Percentiles rank a stretch among this genome's conserved stretches.
phyloP scores from a whole-genome alignment of 2,888 invertebrate species.

The Limulus polyphemus region DNA sequence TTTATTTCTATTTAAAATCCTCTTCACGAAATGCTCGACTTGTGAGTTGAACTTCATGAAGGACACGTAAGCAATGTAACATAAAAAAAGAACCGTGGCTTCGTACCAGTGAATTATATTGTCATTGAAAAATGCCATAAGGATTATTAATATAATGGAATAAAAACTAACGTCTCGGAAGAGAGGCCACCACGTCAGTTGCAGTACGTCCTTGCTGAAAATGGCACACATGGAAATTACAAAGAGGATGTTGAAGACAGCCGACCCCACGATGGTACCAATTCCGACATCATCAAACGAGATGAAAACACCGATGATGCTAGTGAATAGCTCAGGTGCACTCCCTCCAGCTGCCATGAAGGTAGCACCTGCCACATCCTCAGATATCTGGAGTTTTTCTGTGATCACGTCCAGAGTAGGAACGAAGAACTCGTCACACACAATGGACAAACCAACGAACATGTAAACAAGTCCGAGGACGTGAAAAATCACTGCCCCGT shows the following conservation, averaged over 20 bases:
- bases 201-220: slow-evolving; percentile 78
- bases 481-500: slow-evolving; percentile 82
- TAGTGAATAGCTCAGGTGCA: slow-evolving; percentile 85
- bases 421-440: slow-evolving; percentile 99
- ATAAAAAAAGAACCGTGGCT: slow-evolving; percentile 70
- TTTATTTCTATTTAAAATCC: slow-evolving; percentile 75
- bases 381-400: slow-evolving; percentile 80
- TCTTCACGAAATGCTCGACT: slow-evolving; percentile 76
- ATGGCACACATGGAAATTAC: slow-evolving; percentile 98
- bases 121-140: slow-evolving; percentile 90
- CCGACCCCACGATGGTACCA: slow-evolving; percentile 95
- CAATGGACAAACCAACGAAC: slow-evolving; percentile 96
- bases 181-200: slow-evolving; percentile 95
- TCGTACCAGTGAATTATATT: slow-evolving; percentile 71
- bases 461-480: slow-evolving; percentile 93
- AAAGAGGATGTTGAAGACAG: slow-evolving; percentile 94
- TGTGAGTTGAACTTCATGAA: slow-evolving; percentile 93
- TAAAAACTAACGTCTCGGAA: slow-evolving; percentile 96
- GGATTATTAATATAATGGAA: slow-evolving; percentile 74
- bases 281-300: slow-evolving; percentile 82
- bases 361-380: slow-evolving; percentile 96
- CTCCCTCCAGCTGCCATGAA: slow-evolving; percentile 99
- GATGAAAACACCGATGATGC: slow-evolving; percentile 94
- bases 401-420: slow-evolving; percentile 94
- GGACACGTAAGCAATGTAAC: slow-evolving; percentile 81